phyloP scores from a whole-genome alignment of 53 echinoderm and acorn worm genomes.

The Antedon mediterranea region DNA sequence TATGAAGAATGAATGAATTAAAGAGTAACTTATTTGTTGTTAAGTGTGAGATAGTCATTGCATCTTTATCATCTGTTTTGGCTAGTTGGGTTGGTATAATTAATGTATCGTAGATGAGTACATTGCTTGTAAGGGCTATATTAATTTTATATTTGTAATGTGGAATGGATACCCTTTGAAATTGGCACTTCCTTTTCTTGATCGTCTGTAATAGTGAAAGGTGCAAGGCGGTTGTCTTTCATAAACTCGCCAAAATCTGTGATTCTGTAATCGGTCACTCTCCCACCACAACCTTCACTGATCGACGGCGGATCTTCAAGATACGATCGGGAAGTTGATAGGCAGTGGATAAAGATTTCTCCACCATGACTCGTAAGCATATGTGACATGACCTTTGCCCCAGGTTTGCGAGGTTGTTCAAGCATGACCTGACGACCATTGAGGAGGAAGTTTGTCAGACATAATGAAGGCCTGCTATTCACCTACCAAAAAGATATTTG shows the following conservation, averaged over 20 bases:
- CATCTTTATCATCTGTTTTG: too few species aligned
- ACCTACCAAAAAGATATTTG: slow-evolving; percentile 42
- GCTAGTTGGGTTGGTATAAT: too few species aligned
- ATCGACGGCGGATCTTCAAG: slow-evolving; percentile 96
- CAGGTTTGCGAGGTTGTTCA: slow-evolving; percentile 72
- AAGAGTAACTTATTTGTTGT: too few species aligned
- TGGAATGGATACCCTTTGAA: slow-evolving; percentile 50
- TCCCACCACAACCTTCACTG: slow-evolving; percentile 88
- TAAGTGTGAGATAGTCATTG: too few species aligned
- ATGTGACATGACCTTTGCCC: slow-evolving; percentile 72
- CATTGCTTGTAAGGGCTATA: too few species aligned
- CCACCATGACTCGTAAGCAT: slow-evolving; percentile 98
- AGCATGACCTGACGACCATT: slow-evolving; percentile 95
- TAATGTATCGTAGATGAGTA: too few species aligned
- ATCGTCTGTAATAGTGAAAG: slow-evolving; percentile 46
- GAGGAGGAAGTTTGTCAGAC: slow-evolving; percentile 91
- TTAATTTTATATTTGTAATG: too few species aligned
- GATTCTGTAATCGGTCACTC: slow-evolving; percentile 93
- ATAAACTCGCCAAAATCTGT: slow-evolving; percentile 93
- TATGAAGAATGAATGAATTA: too few species aligned
- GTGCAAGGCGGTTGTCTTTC: slow-evolving; percentile 78
- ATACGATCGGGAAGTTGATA: slow-evolving; percentile 51
- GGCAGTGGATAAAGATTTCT: slow-evolving; percentile 83
- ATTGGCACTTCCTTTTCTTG: slow-evolving; percentile 46
- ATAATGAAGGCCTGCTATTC: slow-evolving; percentile 82